Conservation (phyloP, 1,140 invertebrate genomes). For the Drosophila kanapiae region DNA sequence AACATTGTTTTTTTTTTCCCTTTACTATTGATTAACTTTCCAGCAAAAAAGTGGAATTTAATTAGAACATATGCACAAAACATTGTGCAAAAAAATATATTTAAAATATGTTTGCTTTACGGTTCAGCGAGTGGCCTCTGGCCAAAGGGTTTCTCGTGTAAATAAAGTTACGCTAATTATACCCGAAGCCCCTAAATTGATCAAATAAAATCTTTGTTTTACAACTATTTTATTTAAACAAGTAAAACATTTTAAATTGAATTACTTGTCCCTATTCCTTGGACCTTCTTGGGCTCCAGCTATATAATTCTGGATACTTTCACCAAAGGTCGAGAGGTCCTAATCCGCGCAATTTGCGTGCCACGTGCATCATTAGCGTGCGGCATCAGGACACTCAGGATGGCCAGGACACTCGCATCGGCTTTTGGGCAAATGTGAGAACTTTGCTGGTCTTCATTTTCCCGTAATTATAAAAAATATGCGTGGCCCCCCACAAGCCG, state of each 20-base stretch:
- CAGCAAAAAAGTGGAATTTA: slow-evolving; percentile 27
- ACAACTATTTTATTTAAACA: too few species aligned
- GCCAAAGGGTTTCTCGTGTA: background rate
- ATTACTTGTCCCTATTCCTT: background rate
- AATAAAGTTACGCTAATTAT: background rate
- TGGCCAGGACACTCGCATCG: slow-evolving; percentile 39
- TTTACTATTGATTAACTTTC: slow-evolving; percentile 3
- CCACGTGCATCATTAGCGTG: slow-evolving; percentile 47
- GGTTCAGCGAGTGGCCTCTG: background rate
- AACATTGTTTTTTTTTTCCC: background rate
- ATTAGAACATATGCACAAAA: slow-evolving; percentile 11
- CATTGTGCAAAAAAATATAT: slow-evolving; percentile 6
- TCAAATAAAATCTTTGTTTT: background rate
- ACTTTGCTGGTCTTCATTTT: slow-evolving; percentile 54
- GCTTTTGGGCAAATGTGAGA: slow-evolving; percentile 37
- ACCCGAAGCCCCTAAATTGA: background rate
- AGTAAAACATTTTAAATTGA: background rate
- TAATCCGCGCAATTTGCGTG: slow-evolving; percentile 33
- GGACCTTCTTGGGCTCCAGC: background rate
- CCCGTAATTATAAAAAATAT: slow-evolving; percentile 81
- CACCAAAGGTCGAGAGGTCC: slow-evolving; percentile 26
- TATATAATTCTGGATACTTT: background rate
- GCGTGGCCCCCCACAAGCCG: slow-evolving; percentile 39
- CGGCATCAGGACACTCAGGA: slow-evolving; percentile 28
- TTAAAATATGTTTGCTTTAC: slow-evolving; percentile 4